phyloP scores from a whole-genome alignment of 1,140 invertebrate species.

The Caerostris extrusa region DNA sequence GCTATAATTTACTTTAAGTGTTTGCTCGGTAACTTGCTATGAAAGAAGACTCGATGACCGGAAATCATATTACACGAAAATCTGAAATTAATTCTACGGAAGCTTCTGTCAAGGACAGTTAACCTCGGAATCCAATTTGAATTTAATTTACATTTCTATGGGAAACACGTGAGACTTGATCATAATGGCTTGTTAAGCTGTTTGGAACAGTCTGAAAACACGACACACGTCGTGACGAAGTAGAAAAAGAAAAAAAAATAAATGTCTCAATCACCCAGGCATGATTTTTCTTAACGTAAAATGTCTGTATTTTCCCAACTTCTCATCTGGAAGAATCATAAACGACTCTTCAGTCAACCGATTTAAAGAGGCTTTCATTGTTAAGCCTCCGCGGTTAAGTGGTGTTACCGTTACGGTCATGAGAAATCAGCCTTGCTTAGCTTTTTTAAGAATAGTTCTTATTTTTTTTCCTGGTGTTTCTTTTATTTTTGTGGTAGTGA shows the following conservation, averaged over 20 bases:
- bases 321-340: neutral
- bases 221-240: neutral
- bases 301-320: slow-evolving; percentile 3
- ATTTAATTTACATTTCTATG: neutral
- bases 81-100: slow-evolving; percentile 19
- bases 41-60: neutral
- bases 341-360: slow-evolving; percentile 21
- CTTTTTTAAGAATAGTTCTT: neutral
- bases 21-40: neutral
- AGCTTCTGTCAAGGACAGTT: slow-evolving; percentile 11
- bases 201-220: neutral
- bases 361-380: neutral
- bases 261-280: neutral
- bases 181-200: slow-evolving; percentile 1
- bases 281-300: slow-evolving; percentile 10
- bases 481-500: neutral
- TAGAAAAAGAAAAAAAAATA: neutral
- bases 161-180: neutral
- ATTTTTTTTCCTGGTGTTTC: neutral
- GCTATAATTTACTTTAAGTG: no score
- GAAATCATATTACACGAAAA: neutral
- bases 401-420: slow-evolving; percentile 30
- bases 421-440: slow-evolving; percentile 5
- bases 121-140: neutral
- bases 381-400: slow-evolving; percentile 26